Percentiles rank a stretch among this genome's conserved stretches.
phyloP scores from a whole-genome alignment of 2,113 vertebrate genomes.

The Hemibagrus wyckioides region DNA sequence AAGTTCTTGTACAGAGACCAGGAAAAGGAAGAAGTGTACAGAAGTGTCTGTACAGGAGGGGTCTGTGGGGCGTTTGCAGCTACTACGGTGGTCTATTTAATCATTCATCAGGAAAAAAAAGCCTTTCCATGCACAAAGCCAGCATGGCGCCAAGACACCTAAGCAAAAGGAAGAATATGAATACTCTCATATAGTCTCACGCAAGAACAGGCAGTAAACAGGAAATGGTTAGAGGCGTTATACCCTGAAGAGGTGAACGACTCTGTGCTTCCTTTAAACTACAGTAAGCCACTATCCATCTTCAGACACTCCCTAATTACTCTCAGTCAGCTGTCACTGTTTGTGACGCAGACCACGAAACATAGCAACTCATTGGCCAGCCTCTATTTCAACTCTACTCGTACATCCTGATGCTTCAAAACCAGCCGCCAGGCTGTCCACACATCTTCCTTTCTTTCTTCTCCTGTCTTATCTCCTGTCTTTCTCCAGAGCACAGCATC shows the following conservation, averaged over 20 bases:
- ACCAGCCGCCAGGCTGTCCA: conserved; percentile 38
- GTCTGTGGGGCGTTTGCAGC: not conserved
- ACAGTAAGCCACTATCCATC: conserved; percentile 12
- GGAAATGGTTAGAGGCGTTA: conserved; percentile 45
- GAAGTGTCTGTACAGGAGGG: not conserved
- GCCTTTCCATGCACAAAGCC: not conserved
- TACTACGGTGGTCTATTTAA: not conserved
- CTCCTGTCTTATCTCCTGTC: conserved; percentile 47
- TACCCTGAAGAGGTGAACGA: conserved; percentile 12
- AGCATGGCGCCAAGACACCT: conserved; percentile 1
- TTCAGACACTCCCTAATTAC: not conserved
- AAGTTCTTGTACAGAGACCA: not conserved
- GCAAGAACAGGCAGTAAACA: conserved; percentile 18
- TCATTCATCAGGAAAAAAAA: conserved; percentile 1
- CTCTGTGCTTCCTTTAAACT: conserved; percentile 23
- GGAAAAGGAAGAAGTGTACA: not conserved
- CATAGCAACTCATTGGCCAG: not conserved
- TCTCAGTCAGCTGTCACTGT: not conserved
- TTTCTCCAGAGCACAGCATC: conserved; percentile 69
- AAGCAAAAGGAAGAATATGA: not conserved
- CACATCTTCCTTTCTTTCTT: conserved; percentile 41
- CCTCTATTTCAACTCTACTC: not conserved
- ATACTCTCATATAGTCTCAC: not conserved
- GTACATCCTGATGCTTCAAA: conserved; percentile 20
- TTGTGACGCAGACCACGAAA: not conserved